These are phyloP conservation scores for Pachyramphus minor DNA, from an alignment of 2,113 vertebrate genomes.

Conservation along the genomic window DNA sequence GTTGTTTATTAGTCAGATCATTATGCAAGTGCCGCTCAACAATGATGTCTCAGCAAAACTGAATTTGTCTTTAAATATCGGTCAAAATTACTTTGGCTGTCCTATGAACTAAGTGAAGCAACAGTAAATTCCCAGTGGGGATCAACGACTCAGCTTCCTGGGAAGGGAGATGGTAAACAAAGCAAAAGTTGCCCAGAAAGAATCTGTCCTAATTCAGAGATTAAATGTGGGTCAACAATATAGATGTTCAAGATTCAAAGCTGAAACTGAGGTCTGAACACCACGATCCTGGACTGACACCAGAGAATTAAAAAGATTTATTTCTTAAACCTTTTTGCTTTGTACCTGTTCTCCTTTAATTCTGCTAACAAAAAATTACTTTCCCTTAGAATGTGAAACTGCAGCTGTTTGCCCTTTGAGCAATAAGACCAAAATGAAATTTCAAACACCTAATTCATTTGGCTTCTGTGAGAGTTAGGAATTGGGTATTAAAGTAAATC, in stretches of 20 bases:
- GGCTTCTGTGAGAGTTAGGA: not conserved
- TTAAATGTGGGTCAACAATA: not conserved
- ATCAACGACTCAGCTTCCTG: not conserved
- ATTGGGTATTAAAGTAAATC: not conserved
- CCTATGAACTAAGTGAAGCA: not conserved
- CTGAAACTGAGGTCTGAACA: not conserved
- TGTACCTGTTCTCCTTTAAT: not conserved
- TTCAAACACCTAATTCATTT: not conserved
- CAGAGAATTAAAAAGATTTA: not conserved
- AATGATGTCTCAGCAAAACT: conserved; percentile 11
- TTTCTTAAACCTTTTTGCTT: not conserved
- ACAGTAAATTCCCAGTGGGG: not conserved
- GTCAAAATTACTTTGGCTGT: not conserved
- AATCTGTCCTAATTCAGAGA: not conserved
- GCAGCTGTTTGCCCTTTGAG: not conserved
- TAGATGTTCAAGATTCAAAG: not conserved
- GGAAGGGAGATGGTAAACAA: not conserved
- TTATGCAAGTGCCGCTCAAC: not conserved
- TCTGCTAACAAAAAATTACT: not conserved
- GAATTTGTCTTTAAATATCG: not conserved
- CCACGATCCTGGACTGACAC: not conserved
- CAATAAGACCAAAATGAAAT: not conserved
- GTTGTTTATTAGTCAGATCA: not conserved
- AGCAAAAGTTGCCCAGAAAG: not conserved
- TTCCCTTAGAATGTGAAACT: not conserved